These are phyloP conservation scores for Drosophila mimica DNA, from an alignment of 2,888 invertebrate species.

Conservation along the genomic window DNA sequence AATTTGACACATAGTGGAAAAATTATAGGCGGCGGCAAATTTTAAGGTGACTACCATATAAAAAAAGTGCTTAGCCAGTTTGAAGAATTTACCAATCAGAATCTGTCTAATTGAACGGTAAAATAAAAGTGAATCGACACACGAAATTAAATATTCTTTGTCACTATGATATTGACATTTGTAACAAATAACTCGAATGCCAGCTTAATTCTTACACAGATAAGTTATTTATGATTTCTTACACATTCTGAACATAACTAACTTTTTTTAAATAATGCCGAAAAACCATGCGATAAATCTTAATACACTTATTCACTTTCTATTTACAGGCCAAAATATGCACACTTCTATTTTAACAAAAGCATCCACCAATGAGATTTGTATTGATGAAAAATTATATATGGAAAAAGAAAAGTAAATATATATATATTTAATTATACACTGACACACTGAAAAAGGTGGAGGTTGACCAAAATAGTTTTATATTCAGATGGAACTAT, in stretches of 20 bases:
- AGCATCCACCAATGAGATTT: conserved; percentile 23
- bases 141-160: background rate
- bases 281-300: background rate
- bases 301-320: too few relatives aligned
- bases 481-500: background rate
- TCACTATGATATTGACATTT: background rate
- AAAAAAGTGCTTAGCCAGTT: background rate
- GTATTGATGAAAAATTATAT: conserved; percentile 34
- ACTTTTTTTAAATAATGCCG: too few relatives aligned
- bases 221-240: background rate
- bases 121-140: background rate
- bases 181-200: background rate
- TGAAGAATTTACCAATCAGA: background rate
- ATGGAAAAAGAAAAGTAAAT: conserved; percentile 27
- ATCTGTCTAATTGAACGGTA: background rate
- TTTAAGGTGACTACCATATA: background rate
- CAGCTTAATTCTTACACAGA: background rate
- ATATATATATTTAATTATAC: background rate
- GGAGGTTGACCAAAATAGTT: background rate
- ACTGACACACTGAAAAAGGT: background rate
- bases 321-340: conserved; percentile 29
- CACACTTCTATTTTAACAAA: conserved; percentile 34
- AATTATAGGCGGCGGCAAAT: background rate
- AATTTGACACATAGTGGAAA: background rate
- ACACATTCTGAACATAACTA: background rate